Base-by-base conservation (phyloP, 2,113 vertebrate genomes). In the Smithornis capensis region DNA sequence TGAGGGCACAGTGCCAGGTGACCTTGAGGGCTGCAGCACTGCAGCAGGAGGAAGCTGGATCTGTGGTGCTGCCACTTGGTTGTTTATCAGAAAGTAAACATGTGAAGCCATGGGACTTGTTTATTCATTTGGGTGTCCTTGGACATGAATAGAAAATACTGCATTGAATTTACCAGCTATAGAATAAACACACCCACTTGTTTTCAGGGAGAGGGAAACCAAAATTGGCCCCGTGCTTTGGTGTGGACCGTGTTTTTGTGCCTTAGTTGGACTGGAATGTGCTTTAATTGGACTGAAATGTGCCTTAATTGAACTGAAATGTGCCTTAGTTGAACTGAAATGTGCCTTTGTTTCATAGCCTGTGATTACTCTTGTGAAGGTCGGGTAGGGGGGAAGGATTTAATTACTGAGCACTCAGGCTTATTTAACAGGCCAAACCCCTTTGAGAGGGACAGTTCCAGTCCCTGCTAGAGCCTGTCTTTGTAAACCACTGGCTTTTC, bases 71-170 rank as follows among this genome's bases (percentile, higher is more conserved):
- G 89, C 74, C 77, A 28, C 52, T 81, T 1, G 31, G 35, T 42
- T 40, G 27, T 69, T 95, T 90, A 70, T 95, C 91, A 31, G 9
- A 91, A 74, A 83, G 83, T 38, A 56, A 92, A 95, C 67, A 82
- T 0, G 2, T 11, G 67, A 4, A 60, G 78, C 91, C 81, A 2
- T 17, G 78, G 75, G 52, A 53, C 31, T 56, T 53, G 56, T 59
- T 79, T 75, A 37, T 79, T 22, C 49, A 1, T 79, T 57, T 10
- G 3, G n/a, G 53, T 90, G 91, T 60, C 91, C 92, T 97, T 91
- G 93, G 73, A 82, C 14, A 0, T 12, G 70, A 67, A 10, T 22
- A 69, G 87, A 71, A 89, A 94, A 77, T 0, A 4, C n/a, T 71
- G 6, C 6, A n/a, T 1, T 82, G 84, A 7, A 19, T 89, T 76